Base-by-base conservation (phyloP, 2,797 vertebrate genomes). In the Yasuhikotakia modesta region DNA sequence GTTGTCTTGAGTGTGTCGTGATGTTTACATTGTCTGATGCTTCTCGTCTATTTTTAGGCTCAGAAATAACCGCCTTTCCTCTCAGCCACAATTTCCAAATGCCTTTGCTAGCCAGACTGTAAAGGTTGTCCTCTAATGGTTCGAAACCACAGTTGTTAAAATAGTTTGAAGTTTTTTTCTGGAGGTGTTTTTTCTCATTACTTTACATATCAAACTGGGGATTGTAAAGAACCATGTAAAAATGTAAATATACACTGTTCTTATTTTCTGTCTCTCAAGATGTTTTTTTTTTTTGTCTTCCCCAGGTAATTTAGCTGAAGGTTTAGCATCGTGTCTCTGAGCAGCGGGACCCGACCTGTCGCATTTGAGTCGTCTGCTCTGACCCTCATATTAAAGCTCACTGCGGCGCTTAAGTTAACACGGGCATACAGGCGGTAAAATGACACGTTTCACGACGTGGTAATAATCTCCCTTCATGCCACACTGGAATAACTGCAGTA, bases 371-470 rank as follows among this genome's bases (percentile, higher is more conserved):
- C 5, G 45, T 19, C 16, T 30, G 5, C 13, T 43, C 72, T 53
- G 27, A 74, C 60, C 30, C 16, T 22, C 32, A 43, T 43, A 50
- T 74, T 74, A 74, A 65, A 1, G 10, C 73, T 52, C n/a, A 16
- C 48, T 64, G 58, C 55, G 52, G 60, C 45, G 24, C 17, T 50
- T 32, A 55, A 32, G 57, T 70, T 64, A 55, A 46, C 50, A 65
- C 4, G n/a, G 43, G 46, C 60, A 17, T 55, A 12, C 71, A 58
- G 17, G n/a, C 21, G 11, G 11, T 13, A 50, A 75, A 75, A 80
- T 70, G 79, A 76, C 73, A 75, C 21, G 24, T 65, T 45, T 68
- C 60, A 65, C 45, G 35, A 53, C 32, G 43, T 52, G 35, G 63
- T 75, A 65, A 75, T 69, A 46, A 74, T 43, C 48, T 16, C 72